phyloP scores from a whole-genome alignment of 1,140 invertebrate genomes.

The Diabrotica virgifera region DNA sequence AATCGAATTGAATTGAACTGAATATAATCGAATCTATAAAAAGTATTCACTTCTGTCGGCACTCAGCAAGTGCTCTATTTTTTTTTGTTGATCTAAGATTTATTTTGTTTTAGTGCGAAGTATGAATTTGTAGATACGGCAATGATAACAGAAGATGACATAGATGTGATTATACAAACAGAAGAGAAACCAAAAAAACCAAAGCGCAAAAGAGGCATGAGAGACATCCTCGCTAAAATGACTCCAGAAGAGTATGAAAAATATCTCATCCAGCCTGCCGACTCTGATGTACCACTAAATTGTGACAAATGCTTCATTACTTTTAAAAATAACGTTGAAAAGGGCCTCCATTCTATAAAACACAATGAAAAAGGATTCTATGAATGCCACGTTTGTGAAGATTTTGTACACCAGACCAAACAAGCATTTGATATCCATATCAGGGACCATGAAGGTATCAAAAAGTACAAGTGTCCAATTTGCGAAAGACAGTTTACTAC shows the following conservation, averaged over 20 bases:
- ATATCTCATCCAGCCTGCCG: conserved; percentile 45
- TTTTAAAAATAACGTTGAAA: conserved; percentile 37
- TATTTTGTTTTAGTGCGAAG: no score
- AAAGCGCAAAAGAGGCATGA: not conserved
- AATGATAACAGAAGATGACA: no score
- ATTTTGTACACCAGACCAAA: conserved; percentile 47
- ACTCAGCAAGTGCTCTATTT: no score
- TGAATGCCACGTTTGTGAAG: conserved; percentile 48
- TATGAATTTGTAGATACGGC: no score
- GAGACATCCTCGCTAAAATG: not conserved
- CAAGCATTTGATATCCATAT: conserved; percentile 30
- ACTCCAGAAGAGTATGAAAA: not conserved
- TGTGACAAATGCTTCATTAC: conserved; percentile 40
- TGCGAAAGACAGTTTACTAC: conserved; percentile 59
- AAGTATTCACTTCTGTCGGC: no score
- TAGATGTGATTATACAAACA: no score
- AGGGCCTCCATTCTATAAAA: conserved; percentile 41
- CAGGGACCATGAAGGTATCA: conserved; percentile 69
- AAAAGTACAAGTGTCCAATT: conserved; percentile 65
- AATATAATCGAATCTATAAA: no score
- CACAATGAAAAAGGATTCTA: conserved; percentile 43
- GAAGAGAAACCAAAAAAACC: not conserved
- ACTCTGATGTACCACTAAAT: conserved; percentile 42
- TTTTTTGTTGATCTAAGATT: no score
- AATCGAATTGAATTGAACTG: no score